Conservation (phyloP, 2,888 invertebrate genomes). For the Spilosoma lubricipeda region DNA sequence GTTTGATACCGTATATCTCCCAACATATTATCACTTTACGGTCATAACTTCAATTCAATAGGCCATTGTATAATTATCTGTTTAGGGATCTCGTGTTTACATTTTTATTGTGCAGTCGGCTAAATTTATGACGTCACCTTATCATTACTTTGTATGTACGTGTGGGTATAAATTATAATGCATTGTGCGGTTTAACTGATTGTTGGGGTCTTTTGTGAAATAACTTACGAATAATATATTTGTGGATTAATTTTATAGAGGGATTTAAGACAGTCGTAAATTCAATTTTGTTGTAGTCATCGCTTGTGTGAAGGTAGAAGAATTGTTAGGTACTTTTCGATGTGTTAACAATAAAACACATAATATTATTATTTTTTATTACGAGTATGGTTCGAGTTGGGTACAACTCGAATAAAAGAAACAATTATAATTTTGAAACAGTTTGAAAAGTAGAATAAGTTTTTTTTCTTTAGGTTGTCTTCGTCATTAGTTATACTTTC, state of each 20-base stretch:
- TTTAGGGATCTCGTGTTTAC: conserved; percentile 49
- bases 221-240: conserved; percentile 8
- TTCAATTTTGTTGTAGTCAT: not conserved
- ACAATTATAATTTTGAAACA: too few relatives aligned
- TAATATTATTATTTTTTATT: too few relatives aligned
- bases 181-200: conserved; percentile 20
- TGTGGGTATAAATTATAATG: conserved; percentile 24
- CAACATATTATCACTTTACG: conserved; percentile 42
- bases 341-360: too few relatives aligned
- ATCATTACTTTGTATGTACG: conserved; percentile 35
- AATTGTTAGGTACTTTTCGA: too few relatives aligned
- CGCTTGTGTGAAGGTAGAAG: not conserved
- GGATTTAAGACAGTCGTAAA: conserved; percentile 9
- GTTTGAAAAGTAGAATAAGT: too few relatives aligned
- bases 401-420: too few relatives aligned
- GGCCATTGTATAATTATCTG: conserved; percentile 48
- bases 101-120: conserved; percentile 49
- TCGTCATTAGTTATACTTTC: not conserved
- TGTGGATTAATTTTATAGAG: conserved; percentile 15
- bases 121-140: conserved; percentile 46
- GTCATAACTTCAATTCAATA: conserved; percentile 39
- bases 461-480: too few relatives aligned
- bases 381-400: too few relatives aligned
- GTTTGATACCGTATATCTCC: conserved; percentile 13
- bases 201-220: conserved; percentile 14